A percentile compares a stretch with the other conserved stretches of the same genome.
phyloP scores from a whole-genome alignment of 2,888 invertebrate genomes.

The Agrotis exclamationis region DNA sequence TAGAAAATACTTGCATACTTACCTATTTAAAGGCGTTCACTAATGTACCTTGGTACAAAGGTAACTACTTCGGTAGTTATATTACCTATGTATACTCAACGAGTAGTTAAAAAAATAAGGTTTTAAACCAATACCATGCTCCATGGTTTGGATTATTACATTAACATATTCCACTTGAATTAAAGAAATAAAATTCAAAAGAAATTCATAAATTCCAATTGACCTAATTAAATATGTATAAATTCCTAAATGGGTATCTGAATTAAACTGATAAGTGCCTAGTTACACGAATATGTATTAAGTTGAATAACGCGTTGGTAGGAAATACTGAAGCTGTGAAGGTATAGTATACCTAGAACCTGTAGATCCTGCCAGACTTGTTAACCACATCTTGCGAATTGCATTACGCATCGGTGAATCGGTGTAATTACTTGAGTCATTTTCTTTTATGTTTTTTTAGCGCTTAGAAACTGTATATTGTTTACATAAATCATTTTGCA shows the following conservation, averaged over 20 bases:
- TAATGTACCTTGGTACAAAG: too few relatives aligned
- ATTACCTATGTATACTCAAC: too few relatives aligned
- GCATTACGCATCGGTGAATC: background rate
- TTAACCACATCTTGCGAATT: too few relatives aligned
- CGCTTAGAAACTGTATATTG: background rate
- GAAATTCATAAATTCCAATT: background rate
- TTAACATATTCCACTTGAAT: background rate
- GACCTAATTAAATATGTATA: background rate
- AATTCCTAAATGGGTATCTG: background rate
- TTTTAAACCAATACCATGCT: constrained; percentile 5
- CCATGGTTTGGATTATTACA: too few relatives aligned
- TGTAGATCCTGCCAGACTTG: background rate
- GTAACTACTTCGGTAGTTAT: too few relatives aligned
- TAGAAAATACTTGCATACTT: constrained; percentile 3
- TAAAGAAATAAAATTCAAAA: too few relatives aligned
- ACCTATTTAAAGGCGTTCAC: too few relatives aligned
- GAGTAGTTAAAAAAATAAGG: background rate
- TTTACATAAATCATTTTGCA: background rate
- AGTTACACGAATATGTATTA: too few relatives aligned
- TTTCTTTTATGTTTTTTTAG: background rate
- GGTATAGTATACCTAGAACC: too few relatives aligned
- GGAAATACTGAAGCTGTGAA: too few relatives aligned
- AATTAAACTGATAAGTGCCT: background rate
- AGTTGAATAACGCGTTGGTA: too few relatives aligned
- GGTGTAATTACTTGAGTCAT: background rate